Base-by-base conservation (phyloP, 2,888 invertebrate genomes). In the Chaetoderma sp. region DNA sequence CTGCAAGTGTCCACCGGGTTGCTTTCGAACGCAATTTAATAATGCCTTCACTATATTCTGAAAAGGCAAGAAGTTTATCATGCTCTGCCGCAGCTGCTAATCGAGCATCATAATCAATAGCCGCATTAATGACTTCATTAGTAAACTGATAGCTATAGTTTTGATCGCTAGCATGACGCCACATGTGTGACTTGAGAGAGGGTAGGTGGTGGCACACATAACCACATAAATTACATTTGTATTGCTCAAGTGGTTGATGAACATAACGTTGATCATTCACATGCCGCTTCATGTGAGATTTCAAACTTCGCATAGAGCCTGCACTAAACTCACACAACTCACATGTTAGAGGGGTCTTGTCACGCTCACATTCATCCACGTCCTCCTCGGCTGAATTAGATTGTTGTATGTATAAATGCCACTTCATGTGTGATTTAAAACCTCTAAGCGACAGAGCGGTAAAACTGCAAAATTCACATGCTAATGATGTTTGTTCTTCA, bases 141-240 rank as follows among this genome's bases (percentile, higher is more conserved):
- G 82, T 84, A 60, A 79, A 77, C 66, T 82, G 78, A 54, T 85
- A 86, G 68, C 81, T 83, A 71, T 84, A 86, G 72, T 82, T 82
- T 39, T 76, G 73, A 60, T 84, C 83, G 52, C 80, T 80, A 21
- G 85, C 83, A 70, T 86, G 85, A 1, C 84, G 77, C 85, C 85
- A 86, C 85, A 86, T 84, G 74, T 86, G 85, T 1, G 84, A 84
- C 68, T 86, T 86, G 23, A 86, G 74, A 1, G 85, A 84, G 2
- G 85, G 85, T 62, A 85, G 70, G 65, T 86, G 85, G 68, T 86
- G 84, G 65, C 85, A 86, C 4, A 85, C 81, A 63, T 86, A 86
- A 42, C 83, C 83, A 71, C 85, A 86, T 16, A 86, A 68, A 59
- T 83, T 82, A 71, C 85, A 86, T 65, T 83, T 84, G 73, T 86